Evolutionary conservation across 2,113 vertebrate species (phyloP).

Genomic region (Cryptomyrus ogoouensis): DNA sequence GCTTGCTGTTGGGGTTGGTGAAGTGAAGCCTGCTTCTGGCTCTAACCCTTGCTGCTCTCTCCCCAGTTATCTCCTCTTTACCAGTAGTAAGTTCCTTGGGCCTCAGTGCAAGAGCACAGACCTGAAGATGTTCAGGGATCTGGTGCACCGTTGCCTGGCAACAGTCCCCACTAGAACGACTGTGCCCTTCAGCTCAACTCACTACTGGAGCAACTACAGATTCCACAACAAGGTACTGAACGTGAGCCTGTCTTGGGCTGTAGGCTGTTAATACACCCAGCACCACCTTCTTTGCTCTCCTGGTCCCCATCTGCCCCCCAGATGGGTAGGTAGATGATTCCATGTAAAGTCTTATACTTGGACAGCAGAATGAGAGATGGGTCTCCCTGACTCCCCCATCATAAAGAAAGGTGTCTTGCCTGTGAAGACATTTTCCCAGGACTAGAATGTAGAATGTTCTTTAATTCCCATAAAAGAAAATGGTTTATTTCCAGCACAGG

Average conservation of each 20-base stretch:
- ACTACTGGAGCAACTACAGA: constrained; percentile 90
- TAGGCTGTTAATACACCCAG: background rate
- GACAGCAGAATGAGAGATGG: background rate
- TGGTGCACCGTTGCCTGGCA: constrained; percentile 87
- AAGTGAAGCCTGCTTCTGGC: background rate
- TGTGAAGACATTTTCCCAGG: background rate
- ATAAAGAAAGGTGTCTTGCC: background rate
- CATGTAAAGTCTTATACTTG: constrained; percentile 1
- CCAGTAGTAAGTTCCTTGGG: constrained; percentile 69
- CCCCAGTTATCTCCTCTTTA: constrained; percentile 82
- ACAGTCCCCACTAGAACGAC: constrained; percentile 79
- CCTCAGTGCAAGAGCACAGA: constrained; percentile 61
- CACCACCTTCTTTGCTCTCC: background rate
- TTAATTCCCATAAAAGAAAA: background rate
- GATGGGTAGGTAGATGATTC: constrained; percentile 4
- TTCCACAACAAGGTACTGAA: constrained; percentile 90
- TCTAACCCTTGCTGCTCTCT: constrained; percentile 43
- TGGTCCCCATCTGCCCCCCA: constrained; percentile 6
- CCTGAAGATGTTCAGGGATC: constrained; percentile 75
- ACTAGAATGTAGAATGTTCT: background rate
- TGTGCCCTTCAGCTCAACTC: constrained; percentile 82
- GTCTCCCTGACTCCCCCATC: background rate
- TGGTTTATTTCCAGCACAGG: background rate
- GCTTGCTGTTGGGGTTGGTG: background rate
- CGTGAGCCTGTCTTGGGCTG: background rate